phyloP scores from a whole-genome alignment of 1,140 invertebrate genomes.

The Sarcophaga bullata region DNA sequence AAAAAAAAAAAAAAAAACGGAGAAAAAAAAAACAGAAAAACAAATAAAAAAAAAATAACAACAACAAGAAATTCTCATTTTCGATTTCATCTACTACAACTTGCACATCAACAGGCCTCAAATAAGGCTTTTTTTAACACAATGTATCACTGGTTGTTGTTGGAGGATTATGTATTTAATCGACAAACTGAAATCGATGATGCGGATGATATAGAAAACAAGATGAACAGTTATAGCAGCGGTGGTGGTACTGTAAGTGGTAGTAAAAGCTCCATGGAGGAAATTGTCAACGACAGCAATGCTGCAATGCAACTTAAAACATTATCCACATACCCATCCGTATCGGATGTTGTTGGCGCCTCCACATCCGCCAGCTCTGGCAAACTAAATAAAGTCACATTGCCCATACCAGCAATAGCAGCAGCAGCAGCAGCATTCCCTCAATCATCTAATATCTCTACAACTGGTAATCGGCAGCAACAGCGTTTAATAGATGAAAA shows the following conservation, averaged over 20 bases:
- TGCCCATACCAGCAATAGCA: constrained; percentile 23
- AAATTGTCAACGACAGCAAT: constrained; percentile 29
- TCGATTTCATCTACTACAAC: constrained; percentile 5
- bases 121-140: constrained; percentile 62
- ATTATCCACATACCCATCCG: not conserved
- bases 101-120: constrained; percentile 56
- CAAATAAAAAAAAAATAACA: not conserved
- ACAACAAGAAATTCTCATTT: not conserved
- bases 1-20: not conserved
- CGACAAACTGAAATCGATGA: constrained; percentile 45
- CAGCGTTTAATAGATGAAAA: not conserved
- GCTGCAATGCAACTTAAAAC: constrained; percentile 6
- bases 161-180: constrained; percentile 62
- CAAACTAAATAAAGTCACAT: not conserved
- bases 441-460: not conserved
- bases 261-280: not conserved
- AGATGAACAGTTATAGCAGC: constrained; percentile 42
- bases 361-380: not conserved
- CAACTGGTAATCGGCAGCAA: not conserved
- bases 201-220: constrained; percentile 41
- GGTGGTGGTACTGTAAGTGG: not conserved
- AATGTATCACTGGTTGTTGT: constrained; percentile 65
- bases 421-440: not conserved
- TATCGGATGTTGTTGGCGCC: constrained; percentile 5
- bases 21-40: too few relatives aligned